Conservation (phyloP, 2,113 vertebrate species). For the Eudyptes chrysolophus region DNA sequence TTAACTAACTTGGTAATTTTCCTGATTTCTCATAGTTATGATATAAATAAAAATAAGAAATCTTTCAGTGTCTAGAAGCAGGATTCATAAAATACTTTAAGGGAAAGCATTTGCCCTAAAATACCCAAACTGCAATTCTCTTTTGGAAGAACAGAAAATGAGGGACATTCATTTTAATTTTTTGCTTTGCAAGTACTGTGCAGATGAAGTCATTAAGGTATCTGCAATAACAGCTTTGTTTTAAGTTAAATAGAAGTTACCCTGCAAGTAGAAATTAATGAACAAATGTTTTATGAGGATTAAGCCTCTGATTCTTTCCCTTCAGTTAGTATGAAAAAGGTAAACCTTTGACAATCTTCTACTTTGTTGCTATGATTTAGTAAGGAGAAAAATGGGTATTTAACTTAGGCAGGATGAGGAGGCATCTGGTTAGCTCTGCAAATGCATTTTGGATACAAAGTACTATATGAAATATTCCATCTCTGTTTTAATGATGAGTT, state of each 20-base stretch:
- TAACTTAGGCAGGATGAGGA: background rate
- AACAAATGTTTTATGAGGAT: background rate
- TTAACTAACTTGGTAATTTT: slow-evolving; percentile 11
- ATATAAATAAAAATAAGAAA: background rate
- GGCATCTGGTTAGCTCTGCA: background rate
- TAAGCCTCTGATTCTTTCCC: background rate
- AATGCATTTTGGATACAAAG: background rate
- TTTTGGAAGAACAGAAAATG: background rate
- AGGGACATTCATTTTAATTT: background rate
- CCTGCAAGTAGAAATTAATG: background rate
- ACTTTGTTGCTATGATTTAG: background rate
- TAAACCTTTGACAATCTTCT: background rate
- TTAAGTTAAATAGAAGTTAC: background rate
- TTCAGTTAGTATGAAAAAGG: background rate
- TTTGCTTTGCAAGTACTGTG: background rate
- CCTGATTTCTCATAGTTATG: background rate
- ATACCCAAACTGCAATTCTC: background rate
- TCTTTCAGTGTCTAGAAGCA: background rate
- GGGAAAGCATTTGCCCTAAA: background rate
- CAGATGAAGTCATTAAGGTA: background rate
- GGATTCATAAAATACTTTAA: background rate
- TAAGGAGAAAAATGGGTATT: background rate
- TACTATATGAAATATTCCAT: background rate
- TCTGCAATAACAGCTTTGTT: background rate
- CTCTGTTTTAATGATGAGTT: background rate